These are phyloP conservation scores for Candoia aspera DNA, from an alignment of 2,113 vertebrate genomes.

Conservation along the genomic window DNA sequence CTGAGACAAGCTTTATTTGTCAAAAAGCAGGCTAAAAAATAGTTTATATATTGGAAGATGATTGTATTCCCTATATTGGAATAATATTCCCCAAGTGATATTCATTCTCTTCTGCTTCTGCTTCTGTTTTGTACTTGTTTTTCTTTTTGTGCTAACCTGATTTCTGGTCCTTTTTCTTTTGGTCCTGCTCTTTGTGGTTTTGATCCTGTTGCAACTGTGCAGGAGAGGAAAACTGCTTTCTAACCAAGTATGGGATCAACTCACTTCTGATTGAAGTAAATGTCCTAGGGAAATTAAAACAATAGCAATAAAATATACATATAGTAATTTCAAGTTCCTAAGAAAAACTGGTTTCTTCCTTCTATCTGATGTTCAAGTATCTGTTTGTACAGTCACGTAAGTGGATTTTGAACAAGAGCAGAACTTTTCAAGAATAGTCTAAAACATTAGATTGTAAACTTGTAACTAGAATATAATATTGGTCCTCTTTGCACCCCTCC, in stretches of 20 bases:
- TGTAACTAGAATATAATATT: neutral
- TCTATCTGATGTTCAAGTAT: neutral
- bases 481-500: neutral
- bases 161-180: slow-evolving; percentile 80
- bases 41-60: neutral
- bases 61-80: neutral
- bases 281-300: slow-evolving; percentile 74
- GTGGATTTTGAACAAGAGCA: neutral
- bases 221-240: slow-evolving; percentile 90
- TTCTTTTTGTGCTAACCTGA: slow-evolving; percentile 63
- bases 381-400: neutral
- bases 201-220: slow-evolving; percentile 72
- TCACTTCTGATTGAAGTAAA: slow-evolving; percentile 94
- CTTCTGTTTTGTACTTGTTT: neutral
- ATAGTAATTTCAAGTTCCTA: neutral
- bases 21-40: neutral
- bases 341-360: neutral
- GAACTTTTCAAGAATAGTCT: neutral
- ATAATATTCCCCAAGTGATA: neutral
- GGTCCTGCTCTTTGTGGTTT: slow-evolving; percentile 80
- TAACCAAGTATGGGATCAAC: slow-evolving; percentile 91
- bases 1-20: neutral
- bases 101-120: neutral
- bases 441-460: neutral
- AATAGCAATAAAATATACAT: neutral